Percentiles rank a stretch among this genome's conserved stretches.
phyloP scores from a whole-genome alignment of 2,888 invertebrate species.

The Eulithis testata region DNA sequence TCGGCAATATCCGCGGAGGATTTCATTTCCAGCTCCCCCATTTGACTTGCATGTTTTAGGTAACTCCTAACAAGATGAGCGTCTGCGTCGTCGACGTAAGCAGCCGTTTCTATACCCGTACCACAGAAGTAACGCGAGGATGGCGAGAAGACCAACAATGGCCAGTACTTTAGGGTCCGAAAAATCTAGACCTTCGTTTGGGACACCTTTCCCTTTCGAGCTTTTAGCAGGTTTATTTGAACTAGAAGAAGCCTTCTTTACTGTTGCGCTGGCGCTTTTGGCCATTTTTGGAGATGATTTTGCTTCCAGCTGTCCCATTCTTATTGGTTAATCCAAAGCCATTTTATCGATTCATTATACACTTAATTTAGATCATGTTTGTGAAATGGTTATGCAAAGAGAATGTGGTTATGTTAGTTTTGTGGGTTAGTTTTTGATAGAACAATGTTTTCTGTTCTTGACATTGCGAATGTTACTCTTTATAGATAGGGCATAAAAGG shows the following conservation, averaged over 20 bases:
- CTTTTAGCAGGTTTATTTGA: constrained; percentile 10
- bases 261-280: constrained; percentile 12
- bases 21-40: background rate
- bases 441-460: constrained; percentile 8
- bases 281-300: constrained; percentile 17
- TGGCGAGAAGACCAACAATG: constrained; percentile 20
- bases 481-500: background rate
- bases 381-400: too few species aligned
- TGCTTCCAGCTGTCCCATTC: constrained; percentile 23
- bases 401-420: background rate
- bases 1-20: background rate
- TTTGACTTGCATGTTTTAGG: background rate
- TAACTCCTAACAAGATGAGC: constrained; percentile 12
- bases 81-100: constrained; percentile 16
- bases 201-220: background rate
- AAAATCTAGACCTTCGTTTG: constrained; percentile 6
- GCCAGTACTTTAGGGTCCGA: constrained; percentile 21
- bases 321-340: background rate
- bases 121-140: constrained; percentile 23
- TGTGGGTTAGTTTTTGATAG: constrained; percentile 9
- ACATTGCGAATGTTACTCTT: constrained; percentile 7
- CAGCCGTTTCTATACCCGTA: constrained; percentile 23
- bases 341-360: constrained; percentile 8
- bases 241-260: constrained; percentile 21
- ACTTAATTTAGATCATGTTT: constrained; percentile 19